Base-by-base conservation (phyloP, 2,113 vertebrate species). In the Neomonachus schauinslandi region DNA sequence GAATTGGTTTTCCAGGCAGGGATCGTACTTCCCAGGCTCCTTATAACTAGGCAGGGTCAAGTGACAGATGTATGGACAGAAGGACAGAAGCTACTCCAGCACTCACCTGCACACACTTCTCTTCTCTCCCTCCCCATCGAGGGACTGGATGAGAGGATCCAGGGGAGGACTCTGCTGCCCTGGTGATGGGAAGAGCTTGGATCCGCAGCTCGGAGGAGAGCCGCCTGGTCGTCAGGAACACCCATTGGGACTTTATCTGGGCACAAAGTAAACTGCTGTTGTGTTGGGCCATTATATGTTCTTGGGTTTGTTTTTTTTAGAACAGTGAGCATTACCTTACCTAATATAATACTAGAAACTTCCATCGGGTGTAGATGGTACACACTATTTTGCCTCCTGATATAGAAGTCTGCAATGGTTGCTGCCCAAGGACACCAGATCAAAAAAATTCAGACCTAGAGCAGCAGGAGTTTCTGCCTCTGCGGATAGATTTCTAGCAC, bases 101-200 rank as follows among this genome's bases (percentile, higher is more conserved):
- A 5, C 19, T 81, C 31, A 9, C 33, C 7, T 31, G 1, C 9
- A 19, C 11, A 4, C 11, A 2, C 3, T 2, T 31, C 31, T 12
- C 4, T 31, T 31, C 61, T 63, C 51, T 33, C 28, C 19, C 6
- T 69, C 49, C 39, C 21, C 19, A n/a, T 4, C 11, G 4, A 9
- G 39, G 22, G 49, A 51, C 3, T 4, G 49, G 9, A 14, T 3
- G 24, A 5, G 36, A 9, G 19, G 18, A 49, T 28, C 16, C 18
- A 9, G 4, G 5, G 4, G 19, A 24, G 36, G 69, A 28, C 55
- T 3, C 26, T 18, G 2, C 21, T 4, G 61, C 16, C 61, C 15
- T 0, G 3, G 5, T 15, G 14, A 5, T 12, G n/a, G 65, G 8
- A 69, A n/a, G 61, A 63, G 33, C 26, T 33, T 63, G 10, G 61